Percentiles rank a stretch among this genome's conserved stretches.
Conservation (phyloP, 2,113 vertebrate species). For the Lepus timidus region DNA sequence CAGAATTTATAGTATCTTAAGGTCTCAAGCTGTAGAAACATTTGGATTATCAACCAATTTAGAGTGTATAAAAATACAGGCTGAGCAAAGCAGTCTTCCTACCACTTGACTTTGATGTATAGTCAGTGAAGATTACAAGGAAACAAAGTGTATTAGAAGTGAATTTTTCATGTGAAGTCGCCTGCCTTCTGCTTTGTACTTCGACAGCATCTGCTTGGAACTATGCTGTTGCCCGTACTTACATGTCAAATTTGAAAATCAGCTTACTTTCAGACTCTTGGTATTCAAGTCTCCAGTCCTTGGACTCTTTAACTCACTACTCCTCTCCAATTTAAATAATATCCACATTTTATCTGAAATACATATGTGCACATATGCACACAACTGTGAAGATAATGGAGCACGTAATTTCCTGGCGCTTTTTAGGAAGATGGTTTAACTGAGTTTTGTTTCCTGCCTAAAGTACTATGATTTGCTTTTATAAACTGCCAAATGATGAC, state of each 20-base stretch:
- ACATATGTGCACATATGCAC: neutral
- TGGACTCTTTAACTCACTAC: neutral
- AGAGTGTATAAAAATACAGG: slow-evolving; percentile 37
- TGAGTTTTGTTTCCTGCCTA: slow-evolving; percentile 52
- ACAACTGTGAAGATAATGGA: neutral
- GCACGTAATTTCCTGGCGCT: neutral
- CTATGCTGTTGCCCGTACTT: neutral
- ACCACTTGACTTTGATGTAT: neutral
- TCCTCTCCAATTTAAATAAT: neutral
- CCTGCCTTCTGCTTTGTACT: neutral
- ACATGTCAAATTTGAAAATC: slow-evolving; percentile 32
- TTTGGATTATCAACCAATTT: slow-evolving; percentile 36
- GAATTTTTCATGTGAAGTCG: slow-evolving; percentile 11
- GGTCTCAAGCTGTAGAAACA: neutral
- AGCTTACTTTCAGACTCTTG: slow-evolving; percentile 42
- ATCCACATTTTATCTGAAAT: slow-evolving; percentile 9
- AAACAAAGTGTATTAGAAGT: neutral
- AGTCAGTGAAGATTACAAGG: neutral
- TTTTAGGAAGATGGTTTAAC: slow-evolving; percentile 50
- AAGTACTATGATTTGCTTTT: slow-evolving; percentile 62
- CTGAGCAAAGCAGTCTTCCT: neutral
- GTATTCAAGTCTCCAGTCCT: neutral
- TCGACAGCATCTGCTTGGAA: neutral
- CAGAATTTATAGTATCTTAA: neutral
- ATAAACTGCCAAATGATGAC: slow-evolving; percentile 54